phyloP scores from a whole-genome alignment of 2,797 vertebrate species.

The Paedocypris micromegethes region DNA sequence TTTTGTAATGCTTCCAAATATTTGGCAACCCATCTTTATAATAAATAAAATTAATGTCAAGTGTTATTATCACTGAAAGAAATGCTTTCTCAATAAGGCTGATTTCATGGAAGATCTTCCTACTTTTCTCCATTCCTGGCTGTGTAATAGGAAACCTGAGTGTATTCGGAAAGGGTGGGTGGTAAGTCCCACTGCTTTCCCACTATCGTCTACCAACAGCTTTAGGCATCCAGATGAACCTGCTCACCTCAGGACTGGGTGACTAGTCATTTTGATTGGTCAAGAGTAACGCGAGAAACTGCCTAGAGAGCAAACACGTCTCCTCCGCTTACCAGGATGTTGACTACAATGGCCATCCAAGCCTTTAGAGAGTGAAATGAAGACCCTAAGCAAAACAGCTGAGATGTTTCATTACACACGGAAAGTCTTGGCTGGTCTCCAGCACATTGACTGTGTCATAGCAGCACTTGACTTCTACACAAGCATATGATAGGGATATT shows the following conservation, averaged over 20 bases:
- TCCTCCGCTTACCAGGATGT: neutral
- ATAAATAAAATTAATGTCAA: neutral
- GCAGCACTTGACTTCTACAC: constrained; percentile 15
- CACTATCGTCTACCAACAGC: constrained; percentile 9
- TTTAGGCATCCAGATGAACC: constrained; percentile 30
- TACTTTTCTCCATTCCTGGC: neutral
- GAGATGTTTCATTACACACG: constrained; percentile 20
- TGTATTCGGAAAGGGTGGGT: neutral
- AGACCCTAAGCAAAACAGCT: constrained; percentile 27
- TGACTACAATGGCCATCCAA: constrained; percentile 7
- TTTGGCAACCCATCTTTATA: constrained; percentile 7
- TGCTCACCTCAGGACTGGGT: constrained; percentile 28
- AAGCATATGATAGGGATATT: neutral
- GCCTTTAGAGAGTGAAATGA: constrained; percentile 12
- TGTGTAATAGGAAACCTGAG: constrained; percentile 17
- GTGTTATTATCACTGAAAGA: neutral
- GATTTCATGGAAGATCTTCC: constrained; percentile 9
- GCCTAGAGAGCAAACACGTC: constrained; percentile 10
- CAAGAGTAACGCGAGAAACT: constrained; percentile 7
- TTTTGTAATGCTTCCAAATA: constrained; percentile 13
- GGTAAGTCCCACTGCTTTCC: constrained; percentile 8
- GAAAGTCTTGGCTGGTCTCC: constrained; percentile 29
- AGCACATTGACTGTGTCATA: constrained; percentile 6
- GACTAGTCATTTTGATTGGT: constrained; percentile 15
- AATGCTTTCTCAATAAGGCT: neutral